A percentile compares a stretch with the other conserved stretches of the same genome.
These are phyloP conservation scores for Chroicocephalus ridibundus DNA, from an alignment of 2,113 vertebrate genomes.

Conservation along the genomic window DNA sequence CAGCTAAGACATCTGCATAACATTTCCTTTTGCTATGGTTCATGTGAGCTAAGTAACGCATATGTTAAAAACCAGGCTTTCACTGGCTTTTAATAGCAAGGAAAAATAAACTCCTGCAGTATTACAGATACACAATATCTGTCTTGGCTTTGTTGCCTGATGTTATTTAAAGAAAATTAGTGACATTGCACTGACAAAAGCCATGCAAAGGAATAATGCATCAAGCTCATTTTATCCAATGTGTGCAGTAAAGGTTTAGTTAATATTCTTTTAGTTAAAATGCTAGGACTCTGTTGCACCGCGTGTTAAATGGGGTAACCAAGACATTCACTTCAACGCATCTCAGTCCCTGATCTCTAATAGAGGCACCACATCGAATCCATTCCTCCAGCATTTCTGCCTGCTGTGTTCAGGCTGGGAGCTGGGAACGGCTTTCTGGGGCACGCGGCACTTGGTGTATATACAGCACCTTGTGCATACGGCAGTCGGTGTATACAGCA, in stretches of 20 bases:
- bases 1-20: slow-evolving; percentile 11
- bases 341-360: neutral
- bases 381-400: neutral
- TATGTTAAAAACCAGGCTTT: neutral
- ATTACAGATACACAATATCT: neutral
- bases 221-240: neutral
- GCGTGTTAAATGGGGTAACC: neutral
- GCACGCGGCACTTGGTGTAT: neutral
- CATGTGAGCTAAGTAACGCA: neutral
- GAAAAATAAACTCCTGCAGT: slow-evolving; percentile 17
- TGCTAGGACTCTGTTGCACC: neutral
- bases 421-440: neutral
- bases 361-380: fast-evolving
- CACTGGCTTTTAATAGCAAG: slow-evolving; percentile 22
- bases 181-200: neutral
- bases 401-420: neutral
- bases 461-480: neutral
- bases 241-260: neutral
- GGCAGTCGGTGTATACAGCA: neutral
- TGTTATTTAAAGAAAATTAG: slow-evolving; percentile 22
- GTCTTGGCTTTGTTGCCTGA: neutral
- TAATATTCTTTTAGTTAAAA: neutral
- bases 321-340: neutral
- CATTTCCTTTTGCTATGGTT: neutral
- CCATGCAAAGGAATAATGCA: neutral